Conservation (phyloP, 2,888 invertebrate species). For the Drosophila borborema region DNA sequence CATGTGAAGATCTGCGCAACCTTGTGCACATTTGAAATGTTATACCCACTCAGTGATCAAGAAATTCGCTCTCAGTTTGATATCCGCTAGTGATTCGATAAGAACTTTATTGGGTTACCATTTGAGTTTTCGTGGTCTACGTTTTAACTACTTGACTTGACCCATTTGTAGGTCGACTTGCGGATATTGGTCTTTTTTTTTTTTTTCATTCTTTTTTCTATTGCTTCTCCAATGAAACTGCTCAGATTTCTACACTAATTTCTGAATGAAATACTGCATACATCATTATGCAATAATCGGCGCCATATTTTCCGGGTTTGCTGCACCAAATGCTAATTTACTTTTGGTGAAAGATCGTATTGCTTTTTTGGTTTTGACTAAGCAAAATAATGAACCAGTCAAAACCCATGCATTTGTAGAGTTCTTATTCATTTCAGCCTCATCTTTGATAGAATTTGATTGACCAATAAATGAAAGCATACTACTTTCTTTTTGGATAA, state of each 20-base stretch:
- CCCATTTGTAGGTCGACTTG: slow-evolving; percentile 36
- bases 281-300: slow-evolving; percentile 48
- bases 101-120: slow-evolving; percentile 39
- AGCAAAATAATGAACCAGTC: slow-evolving; percentile 16
- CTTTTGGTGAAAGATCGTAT: slow-evolving; percentile 49
- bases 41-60: background rate
- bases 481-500: background rate
- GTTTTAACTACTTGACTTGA: slow-evolving; percentile 50
- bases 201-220: background rate
- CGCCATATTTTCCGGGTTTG: slow-evolving; percentile 64
- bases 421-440: background rate
- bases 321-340: slow-evolving; percentile 25
- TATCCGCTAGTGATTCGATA: slow-evolving; percentile 13
- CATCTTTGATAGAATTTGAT: background rate
- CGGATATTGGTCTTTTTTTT: slow-evolving; percentile 5
- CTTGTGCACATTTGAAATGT: no score
- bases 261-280: slow-evolving; percentile 52
- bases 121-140: slow-evolving; percentile 49
- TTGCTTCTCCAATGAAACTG: slow-evolving; percentile 16
- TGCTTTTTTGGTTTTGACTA: slow-evolving; percentile 43
- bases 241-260: slow-evolving; percentile 69
- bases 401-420: background rate
- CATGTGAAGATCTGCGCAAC: background rate
- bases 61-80: slow-evolving; percentile 24
- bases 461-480: background rate